These are phyloP conservation scores for Xylota sylvarum DNA, from an alignment of 2,888 invertebrate species.

Conservation along the genomic window DNA sequence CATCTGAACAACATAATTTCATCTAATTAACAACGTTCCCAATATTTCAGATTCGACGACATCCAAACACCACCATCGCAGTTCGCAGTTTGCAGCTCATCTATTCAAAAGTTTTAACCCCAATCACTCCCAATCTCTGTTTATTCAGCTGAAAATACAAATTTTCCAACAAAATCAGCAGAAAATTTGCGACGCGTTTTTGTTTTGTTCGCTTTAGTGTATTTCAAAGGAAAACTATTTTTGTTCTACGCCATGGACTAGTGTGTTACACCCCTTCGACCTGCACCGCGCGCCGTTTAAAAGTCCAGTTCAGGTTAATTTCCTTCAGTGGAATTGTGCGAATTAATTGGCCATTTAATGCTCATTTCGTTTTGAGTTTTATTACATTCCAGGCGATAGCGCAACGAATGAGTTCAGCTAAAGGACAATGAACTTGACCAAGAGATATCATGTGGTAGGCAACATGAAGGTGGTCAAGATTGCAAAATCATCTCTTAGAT, in stretches of 20 bases:
- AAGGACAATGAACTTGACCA: slow-evolving; percentile 31
- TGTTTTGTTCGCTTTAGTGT: slow-evolving; percentile 38
- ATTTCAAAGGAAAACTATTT: slow-evolving; percentile 44
- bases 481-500: not conserved
- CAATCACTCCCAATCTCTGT: slow-evolving; percentile 63
- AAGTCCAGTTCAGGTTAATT: slow-evolving; percentile 57
- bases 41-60: slow-evolving; percentile 25
- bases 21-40: slow-evolving; percentile 43
- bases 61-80: slow-evolving; percentile 8
- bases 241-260: slow-evolving; percentile 20
- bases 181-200: slow-evolving; percentile 50
- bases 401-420: slow-evolving; percentile 23
- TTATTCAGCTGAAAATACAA: slow-evolving; percentile 69
- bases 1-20: slow-evolving; percentile 17
- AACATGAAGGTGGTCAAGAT: slow-evolving; percentile 8
- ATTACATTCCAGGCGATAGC: slow-evolving; percentile 54
- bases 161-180: slow-evolving; percentile 67
- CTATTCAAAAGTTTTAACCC: slow-evolving; percentile 26
- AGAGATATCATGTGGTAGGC: slow-evolving; percentile 20
- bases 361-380: slow-evolving; percentile 45
- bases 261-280: not conserved
- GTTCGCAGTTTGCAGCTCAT: not conserved
- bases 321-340: slow-evolving; percentile 48
- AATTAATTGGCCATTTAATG: slow-evolving; percentile 66
- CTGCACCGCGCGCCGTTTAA: slow-evolving; percentile 33